These are phyloP conservation scores for Porites australiensis DNA, from an alignment of 64 coral and sea anemone genomes.

Conservation along the genomic window DNA sequence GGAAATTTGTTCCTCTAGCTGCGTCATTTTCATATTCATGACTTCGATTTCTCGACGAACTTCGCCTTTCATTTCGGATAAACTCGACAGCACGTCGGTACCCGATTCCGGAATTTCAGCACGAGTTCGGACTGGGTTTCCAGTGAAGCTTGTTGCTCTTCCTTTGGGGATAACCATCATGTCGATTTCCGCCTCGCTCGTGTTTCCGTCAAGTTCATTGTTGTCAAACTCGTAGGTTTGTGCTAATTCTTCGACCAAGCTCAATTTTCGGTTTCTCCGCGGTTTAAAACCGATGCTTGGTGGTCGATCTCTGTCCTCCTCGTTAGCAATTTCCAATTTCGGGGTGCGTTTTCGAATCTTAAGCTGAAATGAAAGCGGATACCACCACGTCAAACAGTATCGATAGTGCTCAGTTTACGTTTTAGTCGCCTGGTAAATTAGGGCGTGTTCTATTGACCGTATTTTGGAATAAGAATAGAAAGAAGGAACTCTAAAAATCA, in stretches of 20 bases:
- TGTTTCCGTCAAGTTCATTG: conserved; percentile 68
- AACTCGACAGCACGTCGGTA: conserved; percentile 80
- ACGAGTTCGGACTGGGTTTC: conserved; percentile 32
- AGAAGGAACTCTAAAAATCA: too few species aligned
- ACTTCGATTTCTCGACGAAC: conserved; percentile 95
- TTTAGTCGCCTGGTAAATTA: background rate
- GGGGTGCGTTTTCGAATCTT: conserved; percentile 78
- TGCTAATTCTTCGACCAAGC: conserved; percentile 88
- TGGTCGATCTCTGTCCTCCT: conserved; percentile 59
- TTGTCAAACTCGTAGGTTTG: conserved; percentile 92
- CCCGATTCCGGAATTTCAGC: conserved; percentile 58
- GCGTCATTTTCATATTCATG: conserved; percentile 98
- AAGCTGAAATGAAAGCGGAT: conserved; percentile 57
- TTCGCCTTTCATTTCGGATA: conserved; percentile 98
- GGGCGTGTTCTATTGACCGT: background rate
- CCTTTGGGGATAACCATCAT: conserved; percentile 54
- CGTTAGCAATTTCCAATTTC: conserved; percentile 64
- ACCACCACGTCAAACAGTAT: background rate
- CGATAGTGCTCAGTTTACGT: background rate
- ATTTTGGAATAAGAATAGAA: too few species aligned
- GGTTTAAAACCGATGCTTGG: conserved; percentile 53
- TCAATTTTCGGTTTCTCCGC: conserved; percentile 75
- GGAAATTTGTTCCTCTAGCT: conserved; percentile 88
- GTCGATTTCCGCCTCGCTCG: background rate
- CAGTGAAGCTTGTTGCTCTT: conserved; percentile 11